Conservation (phyloP, 2,797 vertebrate species). For the Hippocampus kuda region DNA sequence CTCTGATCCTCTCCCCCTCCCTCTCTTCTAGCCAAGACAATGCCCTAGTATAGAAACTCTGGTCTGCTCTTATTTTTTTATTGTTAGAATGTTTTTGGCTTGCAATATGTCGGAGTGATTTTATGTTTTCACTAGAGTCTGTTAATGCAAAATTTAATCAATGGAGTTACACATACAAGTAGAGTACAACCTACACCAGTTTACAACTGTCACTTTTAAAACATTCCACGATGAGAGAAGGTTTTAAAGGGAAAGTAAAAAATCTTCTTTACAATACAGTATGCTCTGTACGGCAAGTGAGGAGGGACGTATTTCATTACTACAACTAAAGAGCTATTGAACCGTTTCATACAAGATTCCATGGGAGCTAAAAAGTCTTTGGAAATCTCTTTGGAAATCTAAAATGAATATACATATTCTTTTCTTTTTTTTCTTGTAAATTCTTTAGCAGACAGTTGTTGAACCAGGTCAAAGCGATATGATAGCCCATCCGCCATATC, state of each 20-base stretch:
- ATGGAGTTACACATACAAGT: neutral
- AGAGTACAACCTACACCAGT: neutral
- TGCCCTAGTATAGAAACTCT: slow-evolving; percentile 57
- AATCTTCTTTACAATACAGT: no score
- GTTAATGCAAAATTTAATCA: neutral
- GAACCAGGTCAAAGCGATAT: no score
- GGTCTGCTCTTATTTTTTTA: slow-evolving; percentile 25
- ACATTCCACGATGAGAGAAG: neutral
- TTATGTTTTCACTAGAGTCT: slow-evolving; percentile 7
- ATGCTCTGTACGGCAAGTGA: no score
- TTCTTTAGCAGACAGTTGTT: no score
- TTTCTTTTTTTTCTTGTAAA: no score
- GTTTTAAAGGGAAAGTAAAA: neutral
- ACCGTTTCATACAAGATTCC: no score
- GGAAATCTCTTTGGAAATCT: no score
- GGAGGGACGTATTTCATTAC: no score
- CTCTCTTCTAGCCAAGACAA: slow-evolving; percentile 43
- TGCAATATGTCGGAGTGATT: slow-evolving; percentile 32
- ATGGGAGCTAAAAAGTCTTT: no score
- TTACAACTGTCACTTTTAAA: neutral
- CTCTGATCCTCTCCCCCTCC: slow-evolving; percentile 58
- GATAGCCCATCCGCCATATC: no score
- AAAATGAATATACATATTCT: no score
- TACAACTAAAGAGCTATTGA: no score
- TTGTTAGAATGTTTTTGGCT: slow-evolving; percentile 43